Conservation (phyloP, 2,888 invertebrate species). For the Epistrophe eligans region DNA sequence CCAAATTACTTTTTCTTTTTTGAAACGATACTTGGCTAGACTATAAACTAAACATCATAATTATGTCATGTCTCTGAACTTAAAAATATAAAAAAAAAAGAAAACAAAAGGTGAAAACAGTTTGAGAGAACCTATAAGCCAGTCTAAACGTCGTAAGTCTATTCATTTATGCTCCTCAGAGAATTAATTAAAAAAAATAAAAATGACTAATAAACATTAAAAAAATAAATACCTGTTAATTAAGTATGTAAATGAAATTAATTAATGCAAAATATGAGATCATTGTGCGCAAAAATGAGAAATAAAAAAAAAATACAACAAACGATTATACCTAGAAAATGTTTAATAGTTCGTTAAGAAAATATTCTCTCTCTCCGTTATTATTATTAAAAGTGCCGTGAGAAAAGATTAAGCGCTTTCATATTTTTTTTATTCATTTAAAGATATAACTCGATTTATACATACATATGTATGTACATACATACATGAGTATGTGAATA, state of each 20-base stretch:
- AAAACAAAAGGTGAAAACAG: background rate
- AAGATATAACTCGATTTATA: background rate
- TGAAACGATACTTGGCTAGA: background rate
- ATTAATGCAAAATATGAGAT: conserved; percentile 40
- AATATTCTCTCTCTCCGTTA: conserved; percentile 15
- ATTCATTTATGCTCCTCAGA: background rate
- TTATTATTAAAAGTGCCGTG: conserved; percentile 19
- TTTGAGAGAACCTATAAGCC: background rate
- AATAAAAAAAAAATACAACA: background rate
- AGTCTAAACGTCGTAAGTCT: background rate
- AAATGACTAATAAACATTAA: conserved; percentile 18
- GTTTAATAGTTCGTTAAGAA: background rate
- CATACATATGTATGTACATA: background rate
- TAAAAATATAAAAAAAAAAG: background rate
- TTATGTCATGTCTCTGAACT: background rate
- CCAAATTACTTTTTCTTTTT: too few relatives aligned
- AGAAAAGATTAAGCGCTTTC: conserved; percentile 1
- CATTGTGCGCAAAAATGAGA: background rate
- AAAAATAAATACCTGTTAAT: conserved; percentile 27
- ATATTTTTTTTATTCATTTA: background rate
- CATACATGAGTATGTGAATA: background rate
- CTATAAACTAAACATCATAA: background rate
- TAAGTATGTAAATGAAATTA: conserved; percentile 35
- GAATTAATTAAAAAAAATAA: background rate
- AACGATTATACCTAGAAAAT: background rate